A percentile compares a stretch with the other conserved stretches of the same genome.
Evolutionary conservation across 2,888 invertebrate genomes (phyloP).

Genomic region (Drosophila mimetica): DNA sequence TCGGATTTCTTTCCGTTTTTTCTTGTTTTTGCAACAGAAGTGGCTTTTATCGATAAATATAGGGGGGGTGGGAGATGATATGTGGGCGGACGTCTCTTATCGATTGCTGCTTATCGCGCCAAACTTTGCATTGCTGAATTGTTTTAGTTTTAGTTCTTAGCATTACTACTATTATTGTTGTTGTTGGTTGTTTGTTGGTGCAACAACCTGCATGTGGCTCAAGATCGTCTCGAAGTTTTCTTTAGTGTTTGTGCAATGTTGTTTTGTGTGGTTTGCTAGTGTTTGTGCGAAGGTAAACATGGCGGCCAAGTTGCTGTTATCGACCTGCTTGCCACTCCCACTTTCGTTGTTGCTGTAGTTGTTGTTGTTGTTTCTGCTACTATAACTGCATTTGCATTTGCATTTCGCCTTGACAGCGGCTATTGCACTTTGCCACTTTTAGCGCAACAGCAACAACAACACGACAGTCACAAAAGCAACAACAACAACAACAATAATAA

Average conservation of each 20-base stretch:
- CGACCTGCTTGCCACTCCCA: slow-evolving; percentile 53
- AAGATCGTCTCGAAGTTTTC: slow-evolving; percentile 76
- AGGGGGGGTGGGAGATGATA: neutral
- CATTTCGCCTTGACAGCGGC: slow-evolving; percentile 79
- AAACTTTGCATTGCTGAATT: slow-evolving; percentile 11
- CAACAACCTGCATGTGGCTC: slow-evolving; percentile 84
- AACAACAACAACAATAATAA: slow-evolving; percentile 13
- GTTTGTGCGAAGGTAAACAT: slow-evolving; percentile 70
- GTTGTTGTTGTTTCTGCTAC: slow-evolving; percentile 31
- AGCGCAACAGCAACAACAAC: slow-evolving; percentile 37
- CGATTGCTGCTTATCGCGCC: slow-evolving; percentile 17
- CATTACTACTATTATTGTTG: slow-evolving; percentile 12
- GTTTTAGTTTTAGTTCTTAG: slow-evolving; percentile 2
- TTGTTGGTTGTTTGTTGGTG: slow-evolving; percentile 56
- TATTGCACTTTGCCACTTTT: slow-evolving; percentile 80
- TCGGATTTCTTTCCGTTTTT: neutral
- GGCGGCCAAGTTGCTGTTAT: slow-evolving; percentile 57
- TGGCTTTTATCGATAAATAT: slow-evolving; percentile 1
- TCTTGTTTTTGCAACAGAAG: neutral
- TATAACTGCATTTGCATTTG: slow-evolving; percentile 53
- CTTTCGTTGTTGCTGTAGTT: slow-evolving; percentile 28
- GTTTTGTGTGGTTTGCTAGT: slow-evolving; percentile 21
- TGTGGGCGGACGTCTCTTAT: slow-evolving; percentile 12
- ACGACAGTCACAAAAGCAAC: slow-evolving; percentile 39
- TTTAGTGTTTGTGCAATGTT: slow-evolving; percentile 18